A percentile compares a stretch with the other conserved stretches of the same genome.
Evolutionary conservation across 2,888 invertebrate species (phyloP).

Genomic region (Scaptomyza tumidula): DNA sequence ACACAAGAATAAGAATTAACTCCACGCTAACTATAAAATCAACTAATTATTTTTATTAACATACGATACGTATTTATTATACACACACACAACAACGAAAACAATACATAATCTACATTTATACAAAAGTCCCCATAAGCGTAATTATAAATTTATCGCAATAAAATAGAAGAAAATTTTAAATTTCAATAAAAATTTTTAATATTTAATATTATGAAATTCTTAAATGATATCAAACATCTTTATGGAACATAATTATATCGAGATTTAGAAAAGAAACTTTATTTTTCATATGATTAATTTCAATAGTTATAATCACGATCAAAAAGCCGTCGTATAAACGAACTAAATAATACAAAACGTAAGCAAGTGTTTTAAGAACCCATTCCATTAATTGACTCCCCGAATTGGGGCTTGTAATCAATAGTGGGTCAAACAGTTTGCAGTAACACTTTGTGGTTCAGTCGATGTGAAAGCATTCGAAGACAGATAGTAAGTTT

Average conservation of each 20-base stretch:
- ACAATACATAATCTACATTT: conserved; percentile 51
- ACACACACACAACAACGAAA: conserved; percentile 19
- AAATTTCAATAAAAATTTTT: not conserved
- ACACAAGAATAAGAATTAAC: conserved; percentile 42
- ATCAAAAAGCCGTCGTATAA: conserved; percentile 13
- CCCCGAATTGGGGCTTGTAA: conserved; percentile 4
- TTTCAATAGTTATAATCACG: conserved; percentile 22
- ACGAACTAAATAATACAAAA: conserved; percentile 5
- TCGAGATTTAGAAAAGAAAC: too few species aligned
- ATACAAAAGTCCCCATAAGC: conserved; percentile 37
- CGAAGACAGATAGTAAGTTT: conserved; percentile 35
- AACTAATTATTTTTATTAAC: conserved; percentile 52
- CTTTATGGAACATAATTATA: too few species aligned
- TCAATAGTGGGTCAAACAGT: conserved; percentile 30
- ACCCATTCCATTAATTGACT: not conserved
- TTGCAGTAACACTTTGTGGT: conserved; percentile 17
- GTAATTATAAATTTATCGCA: conserved; percentile 59
- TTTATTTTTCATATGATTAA: not conserved
- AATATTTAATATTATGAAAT: not conserved
- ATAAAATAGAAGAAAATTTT: conserved; percentile 45
- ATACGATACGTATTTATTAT: conserved; percentile 72
- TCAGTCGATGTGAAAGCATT: conserved; percentile 41
- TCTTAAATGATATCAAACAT: too few species aligned
- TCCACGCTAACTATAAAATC: conserved; percentile 44
- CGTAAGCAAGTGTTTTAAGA: not conserved